Conservation (phyloP, 2,888 invertebrate species). For the Sphaerophoria rueppellii region DNA sequence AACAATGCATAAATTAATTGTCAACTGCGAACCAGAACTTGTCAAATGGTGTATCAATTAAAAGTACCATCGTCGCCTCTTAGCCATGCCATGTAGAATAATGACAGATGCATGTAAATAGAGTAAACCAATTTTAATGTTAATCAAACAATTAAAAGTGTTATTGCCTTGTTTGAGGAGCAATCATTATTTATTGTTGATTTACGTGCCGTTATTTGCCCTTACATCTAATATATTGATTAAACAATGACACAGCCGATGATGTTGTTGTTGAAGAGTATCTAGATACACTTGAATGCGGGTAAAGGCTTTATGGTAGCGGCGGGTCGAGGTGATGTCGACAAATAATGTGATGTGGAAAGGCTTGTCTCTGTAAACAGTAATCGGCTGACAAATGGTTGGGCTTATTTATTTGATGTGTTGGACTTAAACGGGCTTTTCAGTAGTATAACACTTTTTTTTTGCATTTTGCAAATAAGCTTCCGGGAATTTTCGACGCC, state of each 20-base stretch:
- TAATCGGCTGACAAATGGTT: no score
- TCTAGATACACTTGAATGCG: no score
- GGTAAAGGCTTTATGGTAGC: no score
- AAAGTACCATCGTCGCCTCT: neutral
- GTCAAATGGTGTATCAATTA: slow-evolving; percentile 20
- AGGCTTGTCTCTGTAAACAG: no score
- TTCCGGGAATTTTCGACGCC: no score
- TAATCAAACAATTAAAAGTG: slow-evolving; percentile 37
- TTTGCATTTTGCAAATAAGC: no score
- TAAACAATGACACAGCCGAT: neutral
- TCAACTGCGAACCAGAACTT: neutral
- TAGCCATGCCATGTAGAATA: no score
- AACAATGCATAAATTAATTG: slow-evolving; percentile 27
- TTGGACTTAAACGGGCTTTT: no score
- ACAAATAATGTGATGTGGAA: no score
- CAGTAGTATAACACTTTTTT: no score
- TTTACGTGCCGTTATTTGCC: slow-evolving; percentile 35
- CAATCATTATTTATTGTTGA: slow-evolving; percentile 34
- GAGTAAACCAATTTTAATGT: slow-evolving; percentile 25
- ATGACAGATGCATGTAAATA: slow-evolving; percentile 20
- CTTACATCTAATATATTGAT: slow-evolving; percentile 33
- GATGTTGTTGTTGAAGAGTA: neutral
- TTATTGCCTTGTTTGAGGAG: slow-evolving; percentile 29
- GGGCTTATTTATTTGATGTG: no score
- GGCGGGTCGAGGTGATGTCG: no score